Evolutionary conservation across 2,888 invertebrate species (phyloP), one percentile per base, ranked within the genome.

Genomic region (Stramonita haemastoma): DNA sequence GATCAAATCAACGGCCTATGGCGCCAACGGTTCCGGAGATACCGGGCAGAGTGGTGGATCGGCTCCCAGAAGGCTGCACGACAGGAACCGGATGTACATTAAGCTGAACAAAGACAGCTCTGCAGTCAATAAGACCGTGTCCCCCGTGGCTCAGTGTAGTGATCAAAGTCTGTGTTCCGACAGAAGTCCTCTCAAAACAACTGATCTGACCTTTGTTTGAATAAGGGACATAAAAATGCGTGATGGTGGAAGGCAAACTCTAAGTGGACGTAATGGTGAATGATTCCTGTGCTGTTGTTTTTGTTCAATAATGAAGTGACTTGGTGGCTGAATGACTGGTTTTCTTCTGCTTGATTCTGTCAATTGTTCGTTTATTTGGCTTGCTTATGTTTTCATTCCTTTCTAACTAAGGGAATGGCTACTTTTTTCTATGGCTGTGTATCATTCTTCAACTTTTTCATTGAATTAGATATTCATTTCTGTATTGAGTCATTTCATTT

Each of bases 31-130:
- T 32, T 79, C 32, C 77, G 19, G 77, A 79, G 32, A 73, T 32
- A 79, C 77, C 29, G 32, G 32, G 32, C 77, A 79, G 34, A 79
- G 29, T 26, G 32, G 77, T 15, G 32, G 77, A 79, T 5, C 77
- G 19, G 32, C 26, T 13, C 77, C 77, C 77, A 79, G 29, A 79
- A 79, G 77, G 17, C 77, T 13, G 17, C 77, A 32, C 32, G 77
- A 79, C 77, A 79, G 77, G 77, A 79, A 79, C 77, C 77, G 77
- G 77, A 79, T 79, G 77, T 79, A 79, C 77, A 79, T 79, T 79
- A 15, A 79, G 77, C 77, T 79, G 77, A 79, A 34, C 17, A 79
- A 34, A 22, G 32, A 79, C 32, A 32, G 32, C 77, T 32, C 77
- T n/a, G 77, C 17, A 26, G 77, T 32, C 2, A 32, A 32, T 79